Percentiles rank a stretch among this genome's conserved stretches.
Conservation (phyloP, 1,140 invertebrate species). For the Parasteatoda tepidariorum region DNA sequence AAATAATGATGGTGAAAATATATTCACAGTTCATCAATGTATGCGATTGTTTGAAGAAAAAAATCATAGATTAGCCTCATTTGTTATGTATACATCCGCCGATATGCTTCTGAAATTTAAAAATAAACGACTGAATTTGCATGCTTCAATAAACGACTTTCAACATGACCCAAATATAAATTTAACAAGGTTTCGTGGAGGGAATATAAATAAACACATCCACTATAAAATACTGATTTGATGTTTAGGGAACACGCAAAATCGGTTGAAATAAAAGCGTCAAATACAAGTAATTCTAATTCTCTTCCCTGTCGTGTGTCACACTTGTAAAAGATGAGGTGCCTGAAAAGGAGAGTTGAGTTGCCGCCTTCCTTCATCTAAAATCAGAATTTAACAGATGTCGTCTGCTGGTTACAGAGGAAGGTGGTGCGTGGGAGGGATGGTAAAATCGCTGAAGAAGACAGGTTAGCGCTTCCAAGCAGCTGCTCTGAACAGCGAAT, state of each 20-base stretch:
- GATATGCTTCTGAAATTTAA: neutral
- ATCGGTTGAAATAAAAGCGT: neutral
- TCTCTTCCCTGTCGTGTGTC: neutral
- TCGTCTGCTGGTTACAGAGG: constrained; percentile 32
- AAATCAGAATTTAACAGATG: constrained; percentile 61
- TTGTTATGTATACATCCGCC: too few relatives aligned
- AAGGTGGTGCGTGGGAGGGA: neutral
- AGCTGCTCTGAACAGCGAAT: constrained; percentile 32
- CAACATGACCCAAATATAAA: constrained; percentile 41
- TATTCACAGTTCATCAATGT: too few relatives aligned
- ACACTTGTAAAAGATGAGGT: constrained; percentile 57
- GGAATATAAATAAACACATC: constrained; percentile 5
- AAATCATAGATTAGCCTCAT: too few relatives aligned
- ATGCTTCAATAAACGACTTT: constrained; percentile 34
- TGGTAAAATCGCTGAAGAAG: constrained; percentile 12
- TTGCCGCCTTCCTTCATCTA: constrained; percentile 52
- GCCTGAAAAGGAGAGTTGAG: constrained; percentile 26
- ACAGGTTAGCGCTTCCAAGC: constrained; percentile 41
- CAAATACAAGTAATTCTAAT: constrained; percentile 45
- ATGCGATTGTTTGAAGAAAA: too few relatives aligned
- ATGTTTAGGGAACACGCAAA: neutral
- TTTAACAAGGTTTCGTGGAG: constrained; percentile 6
- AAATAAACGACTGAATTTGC: constrained; percentile 1
- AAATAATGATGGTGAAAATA: too few relatives aligned
- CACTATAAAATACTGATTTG: neutral